phyloP scores from a whole-genome alignment of 2,113 vertebrate species.

The Eubucco bourcierii region DNA sequence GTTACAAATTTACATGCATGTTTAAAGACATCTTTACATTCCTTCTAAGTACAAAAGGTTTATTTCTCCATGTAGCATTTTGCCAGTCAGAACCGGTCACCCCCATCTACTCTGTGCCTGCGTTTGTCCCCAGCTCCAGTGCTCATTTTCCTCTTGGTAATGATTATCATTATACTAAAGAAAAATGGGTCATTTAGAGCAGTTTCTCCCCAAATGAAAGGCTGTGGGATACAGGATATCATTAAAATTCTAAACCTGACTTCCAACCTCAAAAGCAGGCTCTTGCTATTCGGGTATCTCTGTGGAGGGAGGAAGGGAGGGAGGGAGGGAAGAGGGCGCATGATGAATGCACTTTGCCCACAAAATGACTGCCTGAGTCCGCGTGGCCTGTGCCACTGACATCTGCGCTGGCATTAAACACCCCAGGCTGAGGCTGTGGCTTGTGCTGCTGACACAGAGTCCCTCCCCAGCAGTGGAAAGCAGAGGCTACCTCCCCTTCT shows the following conservation, averaged over 20 bases:
- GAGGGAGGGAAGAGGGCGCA: background rate
- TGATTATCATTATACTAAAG: constrained; percentile 63
- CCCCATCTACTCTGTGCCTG: background rate
- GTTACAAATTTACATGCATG: constrained; percentile 29
- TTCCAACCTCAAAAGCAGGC: constrained; percentile 56
- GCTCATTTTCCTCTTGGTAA: constrained; percentile 52
- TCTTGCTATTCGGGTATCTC: constrained; percentile 20
- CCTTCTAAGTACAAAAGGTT: constrained; percentile 15
- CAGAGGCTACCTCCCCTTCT: background rate
- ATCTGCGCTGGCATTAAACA: background rate
- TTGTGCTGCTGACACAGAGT: background rate
- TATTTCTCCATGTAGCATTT: background rate
- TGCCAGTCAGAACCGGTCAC: background rate
- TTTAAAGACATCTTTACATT: constrained; percentile 38
- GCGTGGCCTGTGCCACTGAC: accelerated
- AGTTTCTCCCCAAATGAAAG: constrained; percentile 60
- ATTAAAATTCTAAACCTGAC: constrained; percentile 69
- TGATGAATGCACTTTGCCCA: background rate
- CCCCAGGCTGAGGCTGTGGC: accelerated
- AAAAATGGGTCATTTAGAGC: constrained; percentile 70
- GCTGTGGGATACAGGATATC: constrained; percentile 64
- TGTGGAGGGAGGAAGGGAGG: background rate
- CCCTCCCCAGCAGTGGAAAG: background rate
- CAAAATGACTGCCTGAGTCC: background rate
- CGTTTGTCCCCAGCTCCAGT: background rate